Conservation (phyloP, 2,797 vertebrate genomes). For the Pipistrellus pygmaeus region DNA sequence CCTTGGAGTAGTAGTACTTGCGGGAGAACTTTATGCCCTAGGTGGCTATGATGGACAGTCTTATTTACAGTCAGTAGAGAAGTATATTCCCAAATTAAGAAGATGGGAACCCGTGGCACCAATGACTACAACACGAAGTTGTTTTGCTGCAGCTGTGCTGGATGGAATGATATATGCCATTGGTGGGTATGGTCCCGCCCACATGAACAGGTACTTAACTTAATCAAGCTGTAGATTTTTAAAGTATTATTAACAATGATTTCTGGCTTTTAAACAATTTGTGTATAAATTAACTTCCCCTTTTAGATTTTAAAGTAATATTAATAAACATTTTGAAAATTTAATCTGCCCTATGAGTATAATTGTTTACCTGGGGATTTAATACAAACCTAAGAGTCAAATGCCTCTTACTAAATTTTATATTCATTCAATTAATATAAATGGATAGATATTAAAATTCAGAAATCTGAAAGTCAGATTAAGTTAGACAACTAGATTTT, state of each 20-base stretch:
- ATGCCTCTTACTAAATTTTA: conserved; percentile 46
- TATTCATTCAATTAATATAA: conserved; percentile 45
- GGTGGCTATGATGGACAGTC: conserved; percentile 98
- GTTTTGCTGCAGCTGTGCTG: conserved; percentile 95
- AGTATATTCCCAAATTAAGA: conserved; percentile 95
- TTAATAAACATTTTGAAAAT: conserved; percentile 4
- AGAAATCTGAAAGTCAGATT: conserved; percentile 48
- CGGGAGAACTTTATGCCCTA: conserved; percentile 96
- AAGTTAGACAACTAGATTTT: conserved; percentile 35
- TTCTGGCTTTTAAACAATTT: conserved; percentile 62
- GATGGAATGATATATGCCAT: conserved; percentile 99
- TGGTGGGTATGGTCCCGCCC: conserved; percentile 97
- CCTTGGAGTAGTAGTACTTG: conserved; percentile 95
- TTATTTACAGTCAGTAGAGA: conserved; percentile 97
- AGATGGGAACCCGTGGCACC: conserved; percentile 98
- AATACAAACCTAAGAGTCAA: conserved; percentile 42
- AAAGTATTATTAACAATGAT: conserved; percentile 13
- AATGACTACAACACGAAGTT: conserved; percentile 97
- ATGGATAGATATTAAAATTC: conserved; percentile 57
- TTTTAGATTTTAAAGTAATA: conserved; percentile 43
- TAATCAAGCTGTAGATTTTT: not conserved
- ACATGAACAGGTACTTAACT: conserved; percentile 96
- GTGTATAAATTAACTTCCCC: conserved; percentile 2
- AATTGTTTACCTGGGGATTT: conserved; percentile 6
- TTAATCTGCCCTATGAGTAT: conserved; percentile 15